Conservation (phyloP, 2,797 vertebrate genomes). For the Pseudochirops cupreus region DNA sequence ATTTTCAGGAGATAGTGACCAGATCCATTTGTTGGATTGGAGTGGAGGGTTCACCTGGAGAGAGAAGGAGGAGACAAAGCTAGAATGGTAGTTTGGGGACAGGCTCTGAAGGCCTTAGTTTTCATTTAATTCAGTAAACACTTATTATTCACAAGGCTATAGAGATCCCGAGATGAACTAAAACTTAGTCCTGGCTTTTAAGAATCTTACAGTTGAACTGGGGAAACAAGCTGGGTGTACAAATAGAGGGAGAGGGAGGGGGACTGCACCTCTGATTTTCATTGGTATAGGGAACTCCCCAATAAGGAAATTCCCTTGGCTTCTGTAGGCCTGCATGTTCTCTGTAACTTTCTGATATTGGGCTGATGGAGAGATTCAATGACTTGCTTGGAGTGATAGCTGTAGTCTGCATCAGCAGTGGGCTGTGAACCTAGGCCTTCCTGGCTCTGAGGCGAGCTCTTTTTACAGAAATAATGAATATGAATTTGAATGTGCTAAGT, state of each 20-base stretch:
- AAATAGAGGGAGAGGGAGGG: not conserved
- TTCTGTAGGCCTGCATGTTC: not conserved
- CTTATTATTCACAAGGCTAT: not conserved
- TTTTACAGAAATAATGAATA: not conserved
- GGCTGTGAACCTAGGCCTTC: not conserved
- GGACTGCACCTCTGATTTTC: not conserved
- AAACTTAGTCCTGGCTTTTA: not conserved
- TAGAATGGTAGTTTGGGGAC: not conserved
- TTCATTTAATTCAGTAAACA: not conserved
- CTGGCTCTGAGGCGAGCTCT: not conserved
- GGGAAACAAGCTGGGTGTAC: not conserved
- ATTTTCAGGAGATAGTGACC: not conserved
- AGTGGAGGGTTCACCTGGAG: not conserved
- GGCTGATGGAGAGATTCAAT: not conserved
- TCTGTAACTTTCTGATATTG: not conserved
- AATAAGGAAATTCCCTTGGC: not conserved
- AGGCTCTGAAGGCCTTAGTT: not conserved
- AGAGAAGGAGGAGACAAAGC: not conserved
- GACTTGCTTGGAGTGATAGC: not conserved
- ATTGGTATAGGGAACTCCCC: not conserved
- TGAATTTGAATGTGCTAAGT: not conserved
- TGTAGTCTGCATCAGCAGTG: not conserved
- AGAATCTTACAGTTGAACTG: not conserved
- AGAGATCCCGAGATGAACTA: not conserved
- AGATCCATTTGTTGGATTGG: not conserved